Base-by-base conservation (phyloP, 2,888 invertebrate genomes). In the Coecobrya sp. region DNA sequence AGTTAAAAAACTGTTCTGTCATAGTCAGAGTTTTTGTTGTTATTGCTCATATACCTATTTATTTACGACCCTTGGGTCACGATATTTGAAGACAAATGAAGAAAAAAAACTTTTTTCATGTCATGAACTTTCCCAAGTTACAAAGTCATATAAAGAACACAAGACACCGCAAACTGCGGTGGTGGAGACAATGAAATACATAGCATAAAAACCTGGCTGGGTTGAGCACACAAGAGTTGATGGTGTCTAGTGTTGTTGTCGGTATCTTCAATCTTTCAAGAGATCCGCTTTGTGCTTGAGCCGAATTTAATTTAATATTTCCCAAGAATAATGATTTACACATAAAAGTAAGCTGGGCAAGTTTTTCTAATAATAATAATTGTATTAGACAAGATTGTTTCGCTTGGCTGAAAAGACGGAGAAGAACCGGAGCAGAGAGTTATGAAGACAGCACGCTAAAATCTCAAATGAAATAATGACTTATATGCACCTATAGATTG, bases 281-380 rank as follows among this genome's bases (percentile, higher is more conserved):
- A 49, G 76, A 49, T 76, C 49, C 45, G 16, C 76, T 76, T 73
- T 76, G 55, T 59, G 87, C 62, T 65, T 87, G 27, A 76, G 62
- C 76, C 76, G 59, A 87, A 87, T 87, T 87, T 87, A 87, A 87
- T 76, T 87, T 87, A 87, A 87, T 76, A 16, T 87, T 73, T 76
- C 52, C 27, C 13, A 52, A 73, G 70, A 70, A 86, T 42, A 22
- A 73, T 86, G 86, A 86, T 76, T 76, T 87, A 87, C 87, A 49
- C 76, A 76, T 76, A 42, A 87, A 76, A 76, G 76, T 76, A 76
- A 22, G 76, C 62, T 76, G 55, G 59, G 59, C 76, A 87, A 76
- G 87, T 87, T 87, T 87, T 85, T 86, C 70, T 52, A 22, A 55
- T 82, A 36, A 55, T 82, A 36, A 82, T 82, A 59, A 76, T 76